A percentile compares a stretch with the other conserved stretches of the same genome.
Conservation (phyloP, 2,888 invertebrate genomes). For the Sericinus montela region DNA sequence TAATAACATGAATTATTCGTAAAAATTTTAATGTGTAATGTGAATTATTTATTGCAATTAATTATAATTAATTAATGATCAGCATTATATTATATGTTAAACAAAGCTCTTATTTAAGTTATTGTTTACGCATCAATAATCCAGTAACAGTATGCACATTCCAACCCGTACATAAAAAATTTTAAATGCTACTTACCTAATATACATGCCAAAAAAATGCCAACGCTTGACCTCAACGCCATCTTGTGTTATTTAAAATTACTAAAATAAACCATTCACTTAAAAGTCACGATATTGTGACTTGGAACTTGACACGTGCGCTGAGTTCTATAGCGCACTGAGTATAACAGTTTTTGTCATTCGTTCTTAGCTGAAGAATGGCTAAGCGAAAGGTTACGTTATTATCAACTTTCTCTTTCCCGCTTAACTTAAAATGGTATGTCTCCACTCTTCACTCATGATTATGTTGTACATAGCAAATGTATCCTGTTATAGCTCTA, state of each 20-base stretch:
- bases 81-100: conserved; percentile 7
- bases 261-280: conserved; percentile 44
- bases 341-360: conserved; percentile 67
- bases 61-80: too few relatives aligned
- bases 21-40: neutral
- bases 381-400: conserved; percentile 68
- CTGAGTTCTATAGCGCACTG: conserved; percentile 68
- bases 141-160: neutral
- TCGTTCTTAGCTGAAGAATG: conserved; percentile 60
- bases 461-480: conserved; percentile 37
- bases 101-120: conserved; percentile 5
- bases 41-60: neutral
- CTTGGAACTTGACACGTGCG: conserved; percentile 59
- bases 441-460: conserved; percentile 35
- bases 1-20: neutral
- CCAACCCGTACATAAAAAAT: neutral
- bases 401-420: conserved; percentile 43
- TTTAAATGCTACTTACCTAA: conserved; percentile 51
- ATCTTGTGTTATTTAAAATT: conserved; percentile 49
- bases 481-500: conserved; percentile 70
- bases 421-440: conserved; percentile 33
- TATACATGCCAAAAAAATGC: conserved; percentile 56
- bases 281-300: conserved; percentile 58
- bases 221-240: conserved; percentile 58
- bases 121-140: neutral